Evolutionary conservation across 2,888 invertebrate species (phyloP).

Genomic region (Antheraea yamamai): DNA sequence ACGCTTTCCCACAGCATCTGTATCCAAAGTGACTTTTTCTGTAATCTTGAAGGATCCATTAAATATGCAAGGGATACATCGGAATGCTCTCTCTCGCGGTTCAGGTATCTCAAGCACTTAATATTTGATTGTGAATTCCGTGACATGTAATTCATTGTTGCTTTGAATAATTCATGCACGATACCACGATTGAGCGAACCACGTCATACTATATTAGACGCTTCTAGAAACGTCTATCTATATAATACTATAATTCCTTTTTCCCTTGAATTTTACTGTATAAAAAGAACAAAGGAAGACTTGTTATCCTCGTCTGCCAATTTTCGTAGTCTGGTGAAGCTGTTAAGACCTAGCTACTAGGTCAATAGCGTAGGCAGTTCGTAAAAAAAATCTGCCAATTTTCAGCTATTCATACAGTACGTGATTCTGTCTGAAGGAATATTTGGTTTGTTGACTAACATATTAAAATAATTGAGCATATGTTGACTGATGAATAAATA

Average conservation of each 20-base stretch:
- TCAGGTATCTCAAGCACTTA: constrained; percentile 17
- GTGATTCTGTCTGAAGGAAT: too few relatives aligned
- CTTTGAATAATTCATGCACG: neutral
- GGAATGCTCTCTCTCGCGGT: constrained; percentile 47
- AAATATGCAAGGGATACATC: constrained; percentile 57
- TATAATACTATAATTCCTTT: too few relatives aligned
- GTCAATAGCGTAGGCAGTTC: too few relatives aligned
- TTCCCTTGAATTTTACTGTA: too few relatives aligned
- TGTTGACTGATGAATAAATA: too few relatives aligned
- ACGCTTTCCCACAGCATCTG: constrained; percentile 19
- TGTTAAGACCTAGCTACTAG: too few relatives aligned
- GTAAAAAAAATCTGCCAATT: too few relatives aligned
- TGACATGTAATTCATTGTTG: constrained; percentile 1
- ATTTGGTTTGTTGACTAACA: neutral
- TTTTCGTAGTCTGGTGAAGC: too few relatives aligned
- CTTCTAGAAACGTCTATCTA: neutral
- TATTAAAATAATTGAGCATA: too few relatives aligned
- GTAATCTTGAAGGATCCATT: constrained; percentile 54
- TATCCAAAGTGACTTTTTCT: constrained; percentile 46
- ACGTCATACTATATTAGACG: neutral
- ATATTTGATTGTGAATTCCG: constrained; percentile 12
- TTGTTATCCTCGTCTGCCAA: too few relatives aligned
- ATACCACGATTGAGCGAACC: neutral
- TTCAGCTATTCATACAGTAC: too few relatives aligned
- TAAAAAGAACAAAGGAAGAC: too few relatives aligned